Evolutionary conservation across 1,140 invertebrate species (phyloP), one percentile per base, ranked within the genome.

Genomic region (Bombus superbus): DNA sequence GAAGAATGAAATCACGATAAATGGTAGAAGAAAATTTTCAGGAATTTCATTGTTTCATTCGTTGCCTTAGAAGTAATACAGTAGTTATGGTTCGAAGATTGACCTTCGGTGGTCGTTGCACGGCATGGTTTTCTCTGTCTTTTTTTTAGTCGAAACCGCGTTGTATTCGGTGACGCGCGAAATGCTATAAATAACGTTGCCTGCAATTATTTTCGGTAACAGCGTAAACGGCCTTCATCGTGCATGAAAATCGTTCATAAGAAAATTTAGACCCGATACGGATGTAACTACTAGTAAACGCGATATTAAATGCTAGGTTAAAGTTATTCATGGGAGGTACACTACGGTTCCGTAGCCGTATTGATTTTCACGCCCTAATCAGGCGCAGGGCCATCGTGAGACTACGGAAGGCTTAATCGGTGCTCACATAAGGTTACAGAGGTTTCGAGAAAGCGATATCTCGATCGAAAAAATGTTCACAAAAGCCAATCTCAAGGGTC

Each of bases 301-400:
- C 83, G 68, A 85, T 81, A 75, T 44, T 53, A 62, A 81, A 86
- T 90, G 88, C 85, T 92, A 92, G 92, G 92, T 92, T 91, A 89
- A 90, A 83, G 72, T 91, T 89, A 89, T 88, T 88, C 90, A 89
- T 89, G 91, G 89, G 86, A 91, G 86, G 87, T 87, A 81, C 88
- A 91, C 92, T 84, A 92, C 88, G 88, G 90, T 89, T 91, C 84
- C 69, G 77, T 89, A 86, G 81, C 86, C 90, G 93, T 95, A 95
- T 95, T 95, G 94, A 95, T 95, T 95, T 95, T 95, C 92, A 92
- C 91, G 92, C 92, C 91, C 93, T 91, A 92, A 93, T 94, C 90
- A 77, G 88, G 89, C 90, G 87, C 89, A 89, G 86, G 77, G 83
- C 71, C 78, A 66, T 69, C n/a, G 74, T 71, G 66, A 73, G 57